Evolutionary conservation across 2,797 vertebrate genomes (phyloP).

Genomic region (Sardinella longiceps): DNA sequence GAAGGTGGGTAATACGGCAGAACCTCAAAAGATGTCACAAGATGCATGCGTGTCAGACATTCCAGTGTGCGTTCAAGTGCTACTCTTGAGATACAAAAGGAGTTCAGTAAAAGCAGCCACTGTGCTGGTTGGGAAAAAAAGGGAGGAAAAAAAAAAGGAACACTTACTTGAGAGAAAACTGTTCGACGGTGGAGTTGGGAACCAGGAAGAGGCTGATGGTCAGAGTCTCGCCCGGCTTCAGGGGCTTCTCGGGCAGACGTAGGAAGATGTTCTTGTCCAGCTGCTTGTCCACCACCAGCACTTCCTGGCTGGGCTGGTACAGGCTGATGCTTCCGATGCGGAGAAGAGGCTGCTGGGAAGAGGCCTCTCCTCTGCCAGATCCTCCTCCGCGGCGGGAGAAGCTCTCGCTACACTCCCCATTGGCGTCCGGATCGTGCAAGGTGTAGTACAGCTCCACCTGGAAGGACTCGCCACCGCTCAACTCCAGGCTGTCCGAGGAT

Average conservation of each 20-base stretch:
- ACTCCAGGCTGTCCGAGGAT: slow-evolving; percentile 75
- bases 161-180: slow-evolving; percentile 94
- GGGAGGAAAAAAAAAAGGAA: slow-evolving; percentile 16
- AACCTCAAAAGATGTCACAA: slow-evolving; percentile 4
- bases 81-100: not conserved
- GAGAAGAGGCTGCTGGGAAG: slow-evolving; percentile 91
- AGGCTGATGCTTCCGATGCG: slow-evolving; percentile 95
- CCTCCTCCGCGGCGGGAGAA: slow-evolving; percentile 60
- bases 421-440: slow-evolving; percentile 79
- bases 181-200: slow-evolving; percentile 91
- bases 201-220: slow-evolving; percentile 87
- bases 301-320: slow-evolving; percentile 82
- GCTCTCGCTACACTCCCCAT: slow-evolving; percentile 82
- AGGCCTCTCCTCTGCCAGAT: slow-evolving; percentile 77
- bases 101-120: not conserved
- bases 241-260: slow-evolving; percentile 87
- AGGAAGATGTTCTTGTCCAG: slow-evolving; percentile 92
- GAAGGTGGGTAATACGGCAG: not conserved
- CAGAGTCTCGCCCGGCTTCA: slow-evolving; percentile 90
- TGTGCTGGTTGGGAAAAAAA: not conserved
- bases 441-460: slow-evolving; percentile 95
- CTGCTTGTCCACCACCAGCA: slow-evolving; percentile 87
- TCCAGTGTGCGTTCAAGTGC: not conserved
- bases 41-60: not conserved
- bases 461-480: slow-evolving; percentile 76